Percentiles rank a stretch among this genome's conserved stretches.
phyloP scores from a whole-genome alignment of 2,888 invertebrate species.

The Sminthurinus aureus region DNA sequence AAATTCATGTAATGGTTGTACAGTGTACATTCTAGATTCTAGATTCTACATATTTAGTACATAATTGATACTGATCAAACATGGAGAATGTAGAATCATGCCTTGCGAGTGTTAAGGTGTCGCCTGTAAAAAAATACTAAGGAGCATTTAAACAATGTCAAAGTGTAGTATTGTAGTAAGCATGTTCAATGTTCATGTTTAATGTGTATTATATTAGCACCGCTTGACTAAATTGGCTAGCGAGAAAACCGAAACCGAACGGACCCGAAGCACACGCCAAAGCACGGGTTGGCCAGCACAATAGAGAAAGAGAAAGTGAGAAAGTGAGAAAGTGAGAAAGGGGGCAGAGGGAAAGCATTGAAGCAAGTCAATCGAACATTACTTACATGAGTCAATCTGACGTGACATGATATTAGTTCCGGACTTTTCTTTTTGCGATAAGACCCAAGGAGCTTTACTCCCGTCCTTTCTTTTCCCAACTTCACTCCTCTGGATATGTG shows the following conservation, averaged over 20 bases:
- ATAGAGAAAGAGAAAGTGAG: not conserved
- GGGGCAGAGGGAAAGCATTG: constrained; percentile 16
- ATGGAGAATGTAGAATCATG: not conserved
- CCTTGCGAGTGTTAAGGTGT: not conserved
- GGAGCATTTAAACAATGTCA: not conserved
- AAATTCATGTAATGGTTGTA: too few relatives aligned
- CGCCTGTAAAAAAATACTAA: constrained; percentile 7
- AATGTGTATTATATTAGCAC: not conserved
- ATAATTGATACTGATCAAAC: not conserved
- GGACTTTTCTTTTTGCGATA: constrained; percentile 22
- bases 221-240: not conserved
- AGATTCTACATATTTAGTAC: too few relatives aligned
- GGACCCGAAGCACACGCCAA: too few relatives aligned
- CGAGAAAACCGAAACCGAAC: too few relatives aligned
- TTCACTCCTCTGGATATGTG: not conserved
- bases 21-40: too few relatives aligned
- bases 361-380: constrained; percentile 30
- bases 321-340: not conserved
- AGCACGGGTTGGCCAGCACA: not conserved
- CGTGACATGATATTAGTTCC: constrained; percentile 33
- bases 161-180: too few relatives aligned
- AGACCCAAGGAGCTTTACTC: constrained; percentile 29
- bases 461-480: not conserved
- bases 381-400: constrained; percentile 33
- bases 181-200: not conserved